Evolutionary conservation across 2,888 invertebrate genomes (phyloP), one percentile per base, ranked within the genome.

Genomic region (Tetranychus piercei): DNA sequence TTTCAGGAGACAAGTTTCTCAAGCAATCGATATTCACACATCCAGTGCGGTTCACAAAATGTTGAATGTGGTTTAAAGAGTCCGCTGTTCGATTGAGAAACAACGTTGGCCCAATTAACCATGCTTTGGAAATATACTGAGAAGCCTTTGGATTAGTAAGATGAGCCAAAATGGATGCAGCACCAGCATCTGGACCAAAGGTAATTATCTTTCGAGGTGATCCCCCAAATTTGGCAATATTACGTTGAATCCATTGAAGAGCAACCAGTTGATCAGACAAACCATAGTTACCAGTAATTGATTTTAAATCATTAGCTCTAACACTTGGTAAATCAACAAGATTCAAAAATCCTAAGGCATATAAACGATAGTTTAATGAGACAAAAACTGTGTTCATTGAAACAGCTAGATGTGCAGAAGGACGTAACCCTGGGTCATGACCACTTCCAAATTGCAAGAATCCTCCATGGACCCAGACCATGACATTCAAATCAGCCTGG

Each of bases 141-240:
- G 73, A 72, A 1, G 74, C 75, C 20, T 72, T 64, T 15, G 67
- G 70, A 22, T 74, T 74, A 4, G 74, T 72, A 65, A 73, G 45
- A 11, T 78, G 65, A 9, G 78, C 77, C 72, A 78, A 72, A 22
- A 78, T 78, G 65, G 75, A 76, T 7, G 78, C 78, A 23, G 76
- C 75, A 7, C 78, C 78, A 8, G 77, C 77, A 69, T 78, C 78
- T 6, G 76, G 72, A 7, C 78, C 78, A 55, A 78, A 78, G 0
- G 78, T 69, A 0, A 77, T 78, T 9, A 78, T 79, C 75, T 77
- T 79, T 1, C 85, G 84, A 1, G 88, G 86, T 81, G 92, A 88
- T 0, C 92, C 92, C 0, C 92, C 92, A 80, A 93, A 93, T 81
- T 90, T 87, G 75, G 87, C 87, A 71, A 92, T 90, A 81, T 93